Percentiles rank a stretch among this genome's conserved stretches.
Conservation (phyloP, 2,797 vertebrate species). For the Trichosurus vulpecula region DNA sequence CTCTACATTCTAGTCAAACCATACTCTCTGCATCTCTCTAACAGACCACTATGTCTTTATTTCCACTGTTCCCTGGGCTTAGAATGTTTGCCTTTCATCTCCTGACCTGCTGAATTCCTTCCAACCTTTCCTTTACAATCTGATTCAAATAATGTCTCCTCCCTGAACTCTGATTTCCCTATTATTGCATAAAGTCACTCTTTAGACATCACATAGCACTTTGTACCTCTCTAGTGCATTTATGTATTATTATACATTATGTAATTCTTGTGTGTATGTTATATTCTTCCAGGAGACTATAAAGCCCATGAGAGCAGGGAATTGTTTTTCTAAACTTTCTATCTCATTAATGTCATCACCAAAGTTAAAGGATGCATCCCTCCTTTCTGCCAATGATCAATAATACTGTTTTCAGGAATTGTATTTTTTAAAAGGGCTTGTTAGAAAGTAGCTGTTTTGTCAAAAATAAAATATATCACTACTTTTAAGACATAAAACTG, state of each 20-base stretch:
- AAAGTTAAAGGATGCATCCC: background rate
- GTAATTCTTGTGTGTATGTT: background rate
- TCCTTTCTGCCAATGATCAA: background rate
- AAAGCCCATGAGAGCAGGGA: background rate
- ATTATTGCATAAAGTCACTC: background rate
- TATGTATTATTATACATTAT: background rate
- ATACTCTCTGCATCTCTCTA: background rate
- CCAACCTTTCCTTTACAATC: background rate
- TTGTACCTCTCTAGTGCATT: background rate
- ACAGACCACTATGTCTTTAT: background rate
- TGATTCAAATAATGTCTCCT: background rate
- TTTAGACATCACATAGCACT: background rate
- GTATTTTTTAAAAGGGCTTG: background rate
- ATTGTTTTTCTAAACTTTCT: background rate
- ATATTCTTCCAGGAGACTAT: background rate
- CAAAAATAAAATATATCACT: background rate
- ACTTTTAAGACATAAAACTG: background rate
- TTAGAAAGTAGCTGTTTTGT: background rate
- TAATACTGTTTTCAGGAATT: background rate
- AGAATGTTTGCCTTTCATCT: background rate
- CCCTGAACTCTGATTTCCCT: background rate
- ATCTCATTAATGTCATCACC: background rate
- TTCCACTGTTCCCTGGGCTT: background rate
- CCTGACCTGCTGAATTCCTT: background rate
- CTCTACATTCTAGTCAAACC: background rate